Evolutionary conservation across 2,113 vertebrate species (phyloP).

Genomic region (Tyrannus savana): DNA sequence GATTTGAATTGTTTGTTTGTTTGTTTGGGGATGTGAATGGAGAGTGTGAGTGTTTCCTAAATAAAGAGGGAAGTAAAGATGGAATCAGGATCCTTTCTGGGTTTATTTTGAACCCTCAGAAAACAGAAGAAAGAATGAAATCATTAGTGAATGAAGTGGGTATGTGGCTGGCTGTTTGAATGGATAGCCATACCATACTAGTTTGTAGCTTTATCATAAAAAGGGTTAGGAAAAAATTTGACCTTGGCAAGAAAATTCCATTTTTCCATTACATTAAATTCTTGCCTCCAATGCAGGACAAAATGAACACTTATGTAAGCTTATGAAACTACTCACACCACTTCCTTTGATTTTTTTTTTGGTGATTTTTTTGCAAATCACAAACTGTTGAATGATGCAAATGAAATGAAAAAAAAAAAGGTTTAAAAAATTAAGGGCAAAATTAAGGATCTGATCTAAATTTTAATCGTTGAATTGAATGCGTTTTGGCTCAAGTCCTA

Average conservation of each 20-base stretch:
- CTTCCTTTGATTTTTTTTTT: neutral
- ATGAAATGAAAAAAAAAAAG: neutral
- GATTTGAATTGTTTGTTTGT: neutral
- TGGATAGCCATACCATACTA: neutral
- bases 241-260: neutral
- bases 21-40: neutral
- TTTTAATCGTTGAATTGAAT: conserved; percentile 19
- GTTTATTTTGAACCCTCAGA: neutral
- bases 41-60: neutral
- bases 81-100: neutral
- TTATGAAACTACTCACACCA: neutral
- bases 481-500: conserved; percentile 17
- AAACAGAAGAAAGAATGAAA: neutral
- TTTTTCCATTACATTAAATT: neutral
- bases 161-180: neutral
- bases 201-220: neutral
- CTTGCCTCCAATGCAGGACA: neutral
- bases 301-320: neutral
- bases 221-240: neutral
- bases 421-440: neutral
- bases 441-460: conserved; percentile 31
- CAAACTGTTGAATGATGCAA: neutral
- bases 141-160: neutral
- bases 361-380: neutral
- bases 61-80: neutral